These are phyloP conservation scores for Ivindomyrus marchei DNA, from an alignment of 2,113 vertebrate genomes.

Conservation along the genomic window DNA sequence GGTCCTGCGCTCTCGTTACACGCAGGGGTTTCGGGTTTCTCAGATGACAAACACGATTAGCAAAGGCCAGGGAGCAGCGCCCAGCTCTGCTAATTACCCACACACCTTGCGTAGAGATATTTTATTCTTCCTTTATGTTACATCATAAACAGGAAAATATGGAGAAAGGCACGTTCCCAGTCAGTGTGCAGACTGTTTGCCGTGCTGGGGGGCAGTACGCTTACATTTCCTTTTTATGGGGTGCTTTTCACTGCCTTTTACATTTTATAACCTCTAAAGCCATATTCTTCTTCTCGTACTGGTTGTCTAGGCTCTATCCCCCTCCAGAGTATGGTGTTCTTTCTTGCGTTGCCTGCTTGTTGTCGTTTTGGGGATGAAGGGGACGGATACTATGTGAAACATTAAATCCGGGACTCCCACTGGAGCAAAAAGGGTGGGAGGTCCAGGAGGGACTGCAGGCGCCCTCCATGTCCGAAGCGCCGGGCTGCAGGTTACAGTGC, in stretches of 20 bases:
- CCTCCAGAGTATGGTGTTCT: not conserved
- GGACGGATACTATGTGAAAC: not conserved
- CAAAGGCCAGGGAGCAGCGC: conserved; percentile 15
- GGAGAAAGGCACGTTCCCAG: not conserved
- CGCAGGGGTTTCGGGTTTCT: conserved; percentile 35
- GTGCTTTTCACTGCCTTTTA: not conserved
- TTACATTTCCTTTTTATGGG: not conserved
- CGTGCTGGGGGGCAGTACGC: not conserved
- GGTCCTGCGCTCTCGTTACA: conserved; percentile 32
- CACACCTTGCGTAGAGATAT: conserved; percentile 11
- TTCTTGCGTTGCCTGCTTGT: not conserved
- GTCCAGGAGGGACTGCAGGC: not conserved
- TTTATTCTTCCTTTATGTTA: conserved; percentile 1
- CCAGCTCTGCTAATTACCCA: conserved; percentile 31
- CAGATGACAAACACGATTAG: conserved; percentile 41
- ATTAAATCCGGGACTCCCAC: not conserved
- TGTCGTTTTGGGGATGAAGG: not conserved
- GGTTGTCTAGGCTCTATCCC: not conserved
- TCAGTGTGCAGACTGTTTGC: not conserved
- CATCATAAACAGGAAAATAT: not conserved
- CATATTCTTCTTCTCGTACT: not conserved
- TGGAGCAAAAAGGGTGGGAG: not conserved
- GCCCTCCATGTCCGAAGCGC: too few species aligned
- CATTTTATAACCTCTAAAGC: not conserved
- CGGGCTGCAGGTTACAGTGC: not conserved